Evolutionary conservation across 2,888 invertebrate genomes (phyloP), one percentile per base, ranked within the genome.

Genomic region (Drosophila glabriapex): DNA sequence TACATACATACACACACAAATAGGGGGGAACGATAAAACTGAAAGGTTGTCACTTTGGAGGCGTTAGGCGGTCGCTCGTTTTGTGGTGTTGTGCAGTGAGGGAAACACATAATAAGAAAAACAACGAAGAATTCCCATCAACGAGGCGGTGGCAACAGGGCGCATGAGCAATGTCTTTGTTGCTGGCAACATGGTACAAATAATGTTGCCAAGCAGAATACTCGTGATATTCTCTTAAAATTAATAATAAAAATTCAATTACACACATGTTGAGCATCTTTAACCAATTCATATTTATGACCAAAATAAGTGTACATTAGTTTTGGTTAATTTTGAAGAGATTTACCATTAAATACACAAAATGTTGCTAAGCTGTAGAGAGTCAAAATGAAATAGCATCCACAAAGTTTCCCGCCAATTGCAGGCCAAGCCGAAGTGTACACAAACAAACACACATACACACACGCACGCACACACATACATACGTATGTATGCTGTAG

Each of bases 401-500:
- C 90, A 91, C 91, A 89, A 73, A 73, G 77, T 91, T 91, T 91
- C 91, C 91, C 91, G 91, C 91, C 91, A 91, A 91, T 86, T 90
- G 83, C 83, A 83, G 78, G 78, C 76, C 85, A 89, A 87, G 83
- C 91, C 90, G 85, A 89, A 85, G 85, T 79, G 80, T 76, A 80
- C 63, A 90, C 89, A 80, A 73, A 79, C 76, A 89, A 66, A 82
- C 65, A 60, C 46, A 68, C 59, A 53, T 52, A 69, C 52, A 64
- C 63, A 66, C 58, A 55, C 31, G 52, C 16, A 39, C 33, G 59
- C 16, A 39, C 29, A 63, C 46, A 59, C 54, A 55, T 54, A 62
- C 59, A 28, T 54, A 59, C 52, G 22, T 31, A 29, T 61, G 50
- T 50, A 65, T 53, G 49, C 64, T 73, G 53, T 68, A 83, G 75